Conservation (phyloP, 2,797 vertebrate species). For the Apogon hyalosoma region DNA sequence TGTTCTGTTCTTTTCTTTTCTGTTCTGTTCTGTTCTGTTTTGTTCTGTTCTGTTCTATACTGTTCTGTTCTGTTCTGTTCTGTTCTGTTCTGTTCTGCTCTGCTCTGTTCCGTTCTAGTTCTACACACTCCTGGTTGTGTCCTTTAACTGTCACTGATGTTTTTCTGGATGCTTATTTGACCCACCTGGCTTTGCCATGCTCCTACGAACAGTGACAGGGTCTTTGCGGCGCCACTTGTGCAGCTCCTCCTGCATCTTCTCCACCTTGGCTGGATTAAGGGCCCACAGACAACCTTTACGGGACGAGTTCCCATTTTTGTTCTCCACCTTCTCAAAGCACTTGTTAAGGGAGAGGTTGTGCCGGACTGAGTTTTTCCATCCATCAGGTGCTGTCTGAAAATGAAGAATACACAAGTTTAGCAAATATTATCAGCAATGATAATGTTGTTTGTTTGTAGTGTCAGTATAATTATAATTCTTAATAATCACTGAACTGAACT, state of each 20-base stretch:
- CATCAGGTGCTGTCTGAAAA: slow-evolving; percentile 95
- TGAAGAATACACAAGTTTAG: background rate
- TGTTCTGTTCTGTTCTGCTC: too few relatives aligned
- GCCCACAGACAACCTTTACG: slow-evolving; percentile 97
- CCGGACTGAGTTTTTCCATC: slow-evolving; percentile 99
- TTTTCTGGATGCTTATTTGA: background rate
- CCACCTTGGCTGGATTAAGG: slow-evolving; percentile 95
- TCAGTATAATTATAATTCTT: too few relatives aligned
- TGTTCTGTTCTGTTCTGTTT: too few relatives aligned
- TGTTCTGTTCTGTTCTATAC: too few relatives aligned
- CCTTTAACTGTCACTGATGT: background rate
- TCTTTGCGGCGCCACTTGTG: slow-evolving; percentile 99
- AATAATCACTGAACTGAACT: slow-evolving; percentile 20
- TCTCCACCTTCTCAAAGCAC: slow-evolving; percentile 98
- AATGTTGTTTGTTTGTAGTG: too few relatives aligned
- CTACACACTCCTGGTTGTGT: too few relatives aligned
- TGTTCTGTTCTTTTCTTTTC: too few relatives aligned
- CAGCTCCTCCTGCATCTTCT: slow-evolving; percentile 98
- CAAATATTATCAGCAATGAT: too few relatives aligned
- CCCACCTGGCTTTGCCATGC: slow-evolving; percentile 96
- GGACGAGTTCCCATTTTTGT: slow-evolving; percentile 92
- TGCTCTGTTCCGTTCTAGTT: too few relatives aligned
- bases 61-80: too few relatives aligned
- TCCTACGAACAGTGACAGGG: slow-evolving; percentile 91
- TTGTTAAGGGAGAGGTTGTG: slow-evolving; percentile 99